These are phyloP conservation scores for Alaudala cheleensis DNA, from an alignment of 2,113 vertebrate genomes.

Conservation along the genomic window DNA sequence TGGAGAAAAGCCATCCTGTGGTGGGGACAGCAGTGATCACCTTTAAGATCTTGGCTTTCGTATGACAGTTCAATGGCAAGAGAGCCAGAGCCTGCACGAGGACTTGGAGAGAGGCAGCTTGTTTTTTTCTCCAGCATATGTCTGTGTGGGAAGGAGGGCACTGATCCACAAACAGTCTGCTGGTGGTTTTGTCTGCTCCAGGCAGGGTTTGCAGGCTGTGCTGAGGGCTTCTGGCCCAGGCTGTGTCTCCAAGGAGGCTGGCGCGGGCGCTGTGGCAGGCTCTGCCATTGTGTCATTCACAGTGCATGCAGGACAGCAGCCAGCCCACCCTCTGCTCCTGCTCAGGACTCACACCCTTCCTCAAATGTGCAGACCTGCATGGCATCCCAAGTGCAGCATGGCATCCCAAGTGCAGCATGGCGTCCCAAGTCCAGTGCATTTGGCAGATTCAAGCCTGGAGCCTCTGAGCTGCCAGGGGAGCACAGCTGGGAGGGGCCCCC, in stretches of 20 bases:
- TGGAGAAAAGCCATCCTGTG: neutral
- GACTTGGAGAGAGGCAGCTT: conserved; percentile 10
- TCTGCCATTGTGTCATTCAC: neutral
- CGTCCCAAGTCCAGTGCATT: neutral
- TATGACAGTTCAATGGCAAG: neutral
- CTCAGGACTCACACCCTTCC: neutral
- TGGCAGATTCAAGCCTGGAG: neutral
- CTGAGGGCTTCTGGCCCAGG: neutral
- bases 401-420: neutral
- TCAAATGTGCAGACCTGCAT: neutral
- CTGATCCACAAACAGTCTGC: conserved; percentile 38
- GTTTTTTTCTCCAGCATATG: conserved; percentile 22
- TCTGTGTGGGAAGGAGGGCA: conserved; percentile 43
- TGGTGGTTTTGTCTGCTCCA: neutral
- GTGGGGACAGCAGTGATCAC: neutral
- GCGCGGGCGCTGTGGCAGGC: neutral
- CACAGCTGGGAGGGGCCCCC: neutral
- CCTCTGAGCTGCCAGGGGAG: neutral
- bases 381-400: neutral
- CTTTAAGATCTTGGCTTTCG: neutral
- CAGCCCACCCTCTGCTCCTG: neutral
- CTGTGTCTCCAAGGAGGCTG: neutral
- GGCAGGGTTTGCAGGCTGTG: neutral
- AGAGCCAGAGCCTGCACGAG: fast-evolving
- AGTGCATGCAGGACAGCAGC: neutral